phyloP scores from a whole-genome alignment of 37 sponge, comb jelly and placozoan species.

The Theonella swinhoei region DNA sequence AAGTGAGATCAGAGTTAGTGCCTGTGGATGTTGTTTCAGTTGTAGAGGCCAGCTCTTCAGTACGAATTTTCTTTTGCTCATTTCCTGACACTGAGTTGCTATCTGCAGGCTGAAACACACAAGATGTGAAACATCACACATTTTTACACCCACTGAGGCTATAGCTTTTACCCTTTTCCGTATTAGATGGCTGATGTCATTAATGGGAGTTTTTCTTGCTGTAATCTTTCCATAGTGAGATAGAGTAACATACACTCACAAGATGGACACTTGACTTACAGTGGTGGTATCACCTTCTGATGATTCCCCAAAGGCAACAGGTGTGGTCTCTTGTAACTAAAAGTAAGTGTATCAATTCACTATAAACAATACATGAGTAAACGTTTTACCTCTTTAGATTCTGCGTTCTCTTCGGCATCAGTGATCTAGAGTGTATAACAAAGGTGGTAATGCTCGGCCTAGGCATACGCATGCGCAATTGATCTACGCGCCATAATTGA shows the following conservation, averaged over 20 bases:
- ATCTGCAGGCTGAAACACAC: conserved; percentile 1
- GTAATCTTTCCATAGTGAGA: neutral
- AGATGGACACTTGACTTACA: neutral
- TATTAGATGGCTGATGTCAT: conserved; percentile 60
- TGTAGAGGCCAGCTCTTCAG: neutral
- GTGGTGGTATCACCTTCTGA: neutral
- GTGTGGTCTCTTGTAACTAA: too few relatives aligned
- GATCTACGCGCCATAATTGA: neutral
- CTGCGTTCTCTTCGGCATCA: neutral
- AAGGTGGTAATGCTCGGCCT: neutral
- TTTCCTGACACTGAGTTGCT: neutral
- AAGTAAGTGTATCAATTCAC: too few relatives aligned
- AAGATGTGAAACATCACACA: too few relatives aligned
- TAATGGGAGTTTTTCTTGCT: conserved; percentile 12
- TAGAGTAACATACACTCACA: neutral
- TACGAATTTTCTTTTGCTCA: neutral
- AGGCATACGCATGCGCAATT: neutral
- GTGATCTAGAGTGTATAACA: neutral
- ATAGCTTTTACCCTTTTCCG: conserved; percentile 60
- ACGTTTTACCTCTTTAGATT: neutral
- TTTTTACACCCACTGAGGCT: too few relatives aligned
- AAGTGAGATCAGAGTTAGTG: too few relatives aligned
- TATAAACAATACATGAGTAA: neutral
- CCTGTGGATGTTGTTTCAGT: neutral
- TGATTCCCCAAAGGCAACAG: too few relatives aligned